Conservation (phyloP, 2,113 vertebrate species). For the Oxygymnocypris stewartii region DNA sequence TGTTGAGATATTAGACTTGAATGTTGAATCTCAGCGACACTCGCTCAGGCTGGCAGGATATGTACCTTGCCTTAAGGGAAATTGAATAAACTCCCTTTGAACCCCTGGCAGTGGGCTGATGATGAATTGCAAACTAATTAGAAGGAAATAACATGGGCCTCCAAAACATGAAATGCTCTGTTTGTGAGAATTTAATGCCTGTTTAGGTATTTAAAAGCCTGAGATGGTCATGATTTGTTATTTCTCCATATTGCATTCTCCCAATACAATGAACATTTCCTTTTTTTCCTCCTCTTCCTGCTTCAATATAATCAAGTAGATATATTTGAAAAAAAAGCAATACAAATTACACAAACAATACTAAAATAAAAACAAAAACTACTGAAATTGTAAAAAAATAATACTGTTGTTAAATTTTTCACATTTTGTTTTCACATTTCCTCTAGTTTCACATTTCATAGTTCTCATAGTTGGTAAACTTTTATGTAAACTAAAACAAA, state of each 20-base stretch:
- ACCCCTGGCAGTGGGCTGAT: slow-evolving; percentile 15
- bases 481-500: no score
- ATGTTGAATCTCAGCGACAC: slow-evolving; percentile 25
- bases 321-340: not conserved
- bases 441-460: no score
- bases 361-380: no score
- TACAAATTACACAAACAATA: no score
- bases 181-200: slow-evolving; percentile 18
- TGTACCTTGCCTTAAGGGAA: not conserved
- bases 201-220: slow-evolving; percentile 23
- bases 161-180: not conserved
- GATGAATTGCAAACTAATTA: slow-evolving; percentile 11
- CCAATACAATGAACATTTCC: not conserved
- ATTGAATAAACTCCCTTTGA: slow-evolving; percentile 21
- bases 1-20: slow-evolving; percentile 12
- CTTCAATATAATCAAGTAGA: not conserved
- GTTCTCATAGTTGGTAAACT: no score
- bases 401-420: no score
- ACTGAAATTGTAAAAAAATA: no score
- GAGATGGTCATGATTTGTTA: not conserved
- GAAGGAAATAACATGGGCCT: slow-evolving; percentile 29
- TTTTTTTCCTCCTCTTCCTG: not conserved
- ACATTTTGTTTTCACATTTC: no score
- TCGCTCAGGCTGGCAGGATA: not conserved
- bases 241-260: slow-evolving; percentile 2